Conservation (phyloP, 2,113 vertebrate genomes). For the Apaloderma vittatum region DNA sequence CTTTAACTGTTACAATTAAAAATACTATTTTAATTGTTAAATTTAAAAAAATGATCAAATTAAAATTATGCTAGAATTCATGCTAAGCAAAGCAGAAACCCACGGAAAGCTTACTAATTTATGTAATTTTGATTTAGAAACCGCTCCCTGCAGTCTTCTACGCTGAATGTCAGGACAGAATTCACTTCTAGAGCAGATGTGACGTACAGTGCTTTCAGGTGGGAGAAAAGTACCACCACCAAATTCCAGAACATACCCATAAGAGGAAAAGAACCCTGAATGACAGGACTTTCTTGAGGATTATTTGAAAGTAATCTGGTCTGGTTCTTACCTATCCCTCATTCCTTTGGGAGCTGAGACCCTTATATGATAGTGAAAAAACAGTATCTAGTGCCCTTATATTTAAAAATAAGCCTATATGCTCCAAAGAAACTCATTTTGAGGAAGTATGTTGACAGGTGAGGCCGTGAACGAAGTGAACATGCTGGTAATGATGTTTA, state of each 20-base stretch:
- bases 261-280: not conserved
- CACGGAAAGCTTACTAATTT: not conserved
- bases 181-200: not conserved
- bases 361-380: not conserved
- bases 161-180: not conserved
- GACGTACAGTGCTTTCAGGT: not conserved
- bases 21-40: not conserved
- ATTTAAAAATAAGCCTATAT: not conserved
- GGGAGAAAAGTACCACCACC: not conserved
- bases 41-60: too few relatives aligned
- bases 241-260: not conserved
- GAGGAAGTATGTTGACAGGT: not conserved
- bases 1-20: not conserved
- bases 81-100: not conserved
- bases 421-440: not conserved
- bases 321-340: not conserved
- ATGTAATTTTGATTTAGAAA: not conserved
- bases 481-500: not conserved
- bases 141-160: not conserved
- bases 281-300: not conserved
- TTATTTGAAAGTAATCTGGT: not conserved
- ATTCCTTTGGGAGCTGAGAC: not conserved
- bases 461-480: not conserved
- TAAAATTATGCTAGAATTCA: not conserved
- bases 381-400: too few relatives aligned